Evolutionary conservation across 2,888 invertebrate genomes (phyloP), one percentile per base, ranked within the genome.

Genomic region (Ptycholaimellus sp.): DNA sequence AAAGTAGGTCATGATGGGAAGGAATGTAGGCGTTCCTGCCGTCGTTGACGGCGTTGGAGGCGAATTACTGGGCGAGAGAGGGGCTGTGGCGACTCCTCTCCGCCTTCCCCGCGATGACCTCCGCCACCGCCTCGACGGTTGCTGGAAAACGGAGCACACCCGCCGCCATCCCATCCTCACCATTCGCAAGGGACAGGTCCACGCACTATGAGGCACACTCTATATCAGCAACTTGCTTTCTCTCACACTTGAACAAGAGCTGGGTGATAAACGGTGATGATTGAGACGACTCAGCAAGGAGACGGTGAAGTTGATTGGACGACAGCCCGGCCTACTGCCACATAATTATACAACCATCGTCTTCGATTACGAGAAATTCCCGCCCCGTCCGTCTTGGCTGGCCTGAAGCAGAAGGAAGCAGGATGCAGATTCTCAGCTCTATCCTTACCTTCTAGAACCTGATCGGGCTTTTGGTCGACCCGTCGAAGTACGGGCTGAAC

Each of bases 381-480:
- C n/a, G n/a, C n/a, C n/a, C n/a, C n/a, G n/a, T 11, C 9, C n/a
- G 27, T 11, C 27, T 11, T 27, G 27, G n/a, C 9, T 11, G 9
- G 27, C n/a, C 27, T 27, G 27, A n/a, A 27, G n/a, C 9, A 11
- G 48, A 48, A 30, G 16, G 16, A 21, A 30, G 9, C 7, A 14
- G 7, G n/a, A 14, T 14, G 31, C 17, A 14, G 17, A 9, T 30
- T 14, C 9, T 30, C 7, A 20, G 14, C 16, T 35, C 40, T 70
- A 79, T 85, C 44, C 82, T 85, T 65, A 71, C 77, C 28, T 85
- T 80, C 63, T 83, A 87, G 61, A 87, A 87, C 62, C 69, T 87
- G 44, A 87, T 87, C 53, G 75, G 66, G 48, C 93, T 96, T 0
- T 87, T 96, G 3, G 93, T 96, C 33, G 96, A 99, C 60, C 83